These are phyloP conservation scores for Heliconius charithonia DNA, from an alignment of 2,888 invertebrate species.

Conservation along the genomic window DNA sequence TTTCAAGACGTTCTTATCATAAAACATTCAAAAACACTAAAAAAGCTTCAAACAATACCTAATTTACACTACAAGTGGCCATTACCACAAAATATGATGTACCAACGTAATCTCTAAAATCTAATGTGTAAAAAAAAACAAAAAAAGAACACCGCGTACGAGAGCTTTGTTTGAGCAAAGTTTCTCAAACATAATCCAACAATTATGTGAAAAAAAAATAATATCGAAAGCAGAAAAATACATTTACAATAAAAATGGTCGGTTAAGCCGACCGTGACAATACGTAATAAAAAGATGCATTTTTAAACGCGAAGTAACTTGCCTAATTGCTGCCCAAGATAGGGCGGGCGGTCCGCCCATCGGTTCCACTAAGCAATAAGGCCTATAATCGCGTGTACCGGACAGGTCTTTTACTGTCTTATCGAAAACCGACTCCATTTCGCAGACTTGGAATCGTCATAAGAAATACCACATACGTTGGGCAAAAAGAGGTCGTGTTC, in stretches of 20 bases:
- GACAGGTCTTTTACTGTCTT: conserved; percentile 73
- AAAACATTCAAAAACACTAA: neutral
- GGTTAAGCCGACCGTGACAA: conserved; percentile 59
- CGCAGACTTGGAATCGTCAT: conserved; percentile 75
- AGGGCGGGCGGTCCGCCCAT: conserved; percentile 72
- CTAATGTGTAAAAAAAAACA: conserved; percentile 24
- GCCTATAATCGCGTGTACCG: conserved; percentile 65
- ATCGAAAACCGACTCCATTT: conserved; percentile 66
- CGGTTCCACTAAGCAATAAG: conserved; percentile 61
- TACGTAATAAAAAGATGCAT: conserved; percentile 66
- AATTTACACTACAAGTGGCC: conserved; percentile 7
- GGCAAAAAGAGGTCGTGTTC: conserved; percentile 66
- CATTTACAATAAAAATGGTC: conserved; percentile 44
- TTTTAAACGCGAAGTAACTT: conserved; percentile 66
- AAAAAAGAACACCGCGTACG: conserved; percentile 19
- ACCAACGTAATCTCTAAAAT: conserved; percentile 28
- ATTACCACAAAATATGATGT: conserved; percentile 21
- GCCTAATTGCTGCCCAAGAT: conserved; percentile 77
- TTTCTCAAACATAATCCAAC: conserved; percentile 34
- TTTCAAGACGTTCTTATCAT: neutral
- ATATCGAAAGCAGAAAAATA: conserved; percentile 35
- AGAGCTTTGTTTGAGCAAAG: conserved; percentile 4
- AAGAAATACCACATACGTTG: conserved; percentile 64
- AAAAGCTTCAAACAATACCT: conserved; percentile 12
- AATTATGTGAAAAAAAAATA: conserved; percentile 39